Percentiles rank a stretch among this genome's conserved stretches.
Evolutionary conservation across 2,113 vertebrate species (phyloP).

Genomic region (Aldabrachelys gigantea): DNA sequence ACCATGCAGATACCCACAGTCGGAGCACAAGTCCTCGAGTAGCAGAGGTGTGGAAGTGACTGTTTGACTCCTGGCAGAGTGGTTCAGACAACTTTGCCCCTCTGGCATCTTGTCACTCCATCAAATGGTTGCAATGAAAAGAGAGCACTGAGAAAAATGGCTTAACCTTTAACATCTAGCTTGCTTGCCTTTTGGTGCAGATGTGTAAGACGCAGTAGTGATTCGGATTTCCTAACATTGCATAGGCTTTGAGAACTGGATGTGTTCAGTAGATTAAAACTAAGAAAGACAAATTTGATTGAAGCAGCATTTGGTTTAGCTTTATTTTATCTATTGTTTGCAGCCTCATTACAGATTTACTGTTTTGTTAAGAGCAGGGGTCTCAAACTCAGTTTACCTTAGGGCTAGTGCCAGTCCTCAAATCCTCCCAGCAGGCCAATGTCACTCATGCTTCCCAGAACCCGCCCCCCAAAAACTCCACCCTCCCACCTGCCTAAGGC

Average conservation of each 20-base stretch:
- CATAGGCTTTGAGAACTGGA: not conserved
- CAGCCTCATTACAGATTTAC: not conserved
- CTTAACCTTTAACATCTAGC: fast-evolving
- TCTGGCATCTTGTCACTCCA: not conserved
- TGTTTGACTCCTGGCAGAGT: not conserved
- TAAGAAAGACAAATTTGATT: not conserved
- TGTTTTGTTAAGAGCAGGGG: not conserved
- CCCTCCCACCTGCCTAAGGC: too few relatives aligned
- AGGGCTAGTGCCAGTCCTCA: too few relatives aligned
- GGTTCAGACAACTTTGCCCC: not conserved
- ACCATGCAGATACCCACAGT: not conserved
- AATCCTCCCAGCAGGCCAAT: too few relatives aligned
- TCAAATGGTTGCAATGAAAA: not conserved
- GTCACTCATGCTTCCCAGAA: too few relatives aligned
- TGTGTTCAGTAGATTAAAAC: not conserved
- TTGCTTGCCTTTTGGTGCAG: not conserved
- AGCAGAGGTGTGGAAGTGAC: not conserved
- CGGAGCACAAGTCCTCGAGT: not conserved
- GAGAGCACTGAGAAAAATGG: not conserved
- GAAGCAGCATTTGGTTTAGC: not conserved
- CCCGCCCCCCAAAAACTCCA: too few relatives aligned
- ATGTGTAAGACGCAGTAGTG: not conserved
- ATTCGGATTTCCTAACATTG: fast-evolving
- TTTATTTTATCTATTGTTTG: not conserved
- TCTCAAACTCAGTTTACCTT: too few relatives aligned